These are phyloP conservation scores for Hemibagrus guttatus DNA, from an alignment of 2,797 vertebrate genomes.

Conservation along the genomic window DNA sequence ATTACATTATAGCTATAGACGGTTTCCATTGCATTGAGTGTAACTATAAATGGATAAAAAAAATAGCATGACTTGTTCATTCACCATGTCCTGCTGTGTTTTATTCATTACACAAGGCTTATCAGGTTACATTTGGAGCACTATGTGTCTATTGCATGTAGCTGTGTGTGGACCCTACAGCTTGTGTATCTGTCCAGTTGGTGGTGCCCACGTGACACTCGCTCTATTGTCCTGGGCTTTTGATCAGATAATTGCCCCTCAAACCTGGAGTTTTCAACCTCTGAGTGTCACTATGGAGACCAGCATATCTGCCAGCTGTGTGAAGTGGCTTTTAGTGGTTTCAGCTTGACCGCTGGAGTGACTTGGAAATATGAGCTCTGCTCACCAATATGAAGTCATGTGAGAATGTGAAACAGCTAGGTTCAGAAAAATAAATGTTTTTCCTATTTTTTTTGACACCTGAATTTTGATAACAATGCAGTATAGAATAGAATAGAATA, in stretches of 20 bases:
- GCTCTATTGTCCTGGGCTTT: conserved; percentile 68
- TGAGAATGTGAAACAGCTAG: conserved; percentile 2
- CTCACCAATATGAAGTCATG: conserved; percentile 2
- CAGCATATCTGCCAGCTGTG: conserved; percentile 60
- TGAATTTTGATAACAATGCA: background rate
- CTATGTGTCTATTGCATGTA: background rate
- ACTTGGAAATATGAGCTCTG: conserved; percentile 29
- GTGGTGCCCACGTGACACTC: conserved; percentile 60
- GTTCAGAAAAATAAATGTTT: background rate
- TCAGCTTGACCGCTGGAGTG: conserved; percentile 35
- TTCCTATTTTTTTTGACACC: background rate
- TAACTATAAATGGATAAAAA: background rate
- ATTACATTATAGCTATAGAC: too few species aligned
- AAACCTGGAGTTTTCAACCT: conserved; percentile 68
- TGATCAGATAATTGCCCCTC: conserved; percentile 80
- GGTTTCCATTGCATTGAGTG: too few species aligned
- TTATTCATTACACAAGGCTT: background rate
- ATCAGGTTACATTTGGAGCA: background rate
- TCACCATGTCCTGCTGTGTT: background rate
- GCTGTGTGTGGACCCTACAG: conserved; percentile 52
- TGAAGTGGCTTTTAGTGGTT: conserved; percentile 63
- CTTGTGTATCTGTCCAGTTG: conserved; percentile 62
- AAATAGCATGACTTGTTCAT: background rate
- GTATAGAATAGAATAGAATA: background rate
- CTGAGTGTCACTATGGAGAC: conserved; percentile 75